Evolutionary conservation across 2,888 invertebrate genomes (phyloP).

Genomic region (Catocala sponsa): DNA sequence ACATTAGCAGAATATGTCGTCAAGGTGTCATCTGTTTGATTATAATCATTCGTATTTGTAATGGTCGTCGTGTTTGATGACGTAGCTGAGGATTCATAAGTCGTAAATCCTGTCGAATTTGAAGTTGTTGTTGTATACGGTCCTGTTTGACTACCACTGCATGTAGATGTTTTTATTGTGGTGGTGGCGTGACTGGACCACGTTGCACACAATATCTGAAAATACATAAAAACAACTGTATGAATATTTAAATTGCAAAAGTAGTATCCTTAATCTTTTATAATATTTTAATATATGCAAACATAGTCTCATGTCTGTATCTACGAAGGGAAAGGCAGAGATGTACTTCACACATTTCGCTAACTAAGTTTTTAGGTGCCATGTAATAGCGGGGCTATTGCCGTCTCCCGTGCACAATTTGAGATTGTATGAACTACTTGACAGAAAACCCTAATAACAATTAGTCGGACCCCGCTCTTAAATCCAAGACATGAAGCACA

Average conservation of each 20-base stretch:
- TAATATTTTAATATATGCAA: no score
- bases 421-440: no score
- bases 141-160: neutral
- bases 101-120: conserved; percentile 32
- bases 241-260: neutral
- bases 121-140: conserved; percentile 5
- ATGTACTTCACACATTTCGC: no score
- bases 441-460: no score
- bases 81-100: conserved; percentile 18
- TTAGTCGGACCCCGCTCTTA: no score
- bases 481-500: no score
- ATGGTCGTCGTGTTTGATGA: conserved; percentile 16
- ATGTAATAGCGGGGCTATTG: no score
- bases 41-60: conserved; percentile 26
- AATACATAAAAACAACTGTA: conserved; percentile 2
- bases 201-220: conserved; percentile 35
- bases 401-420: no score
- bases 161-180: conserved; percentile 22
- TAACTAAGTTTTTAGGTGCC: no score
- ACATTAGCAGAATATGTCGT: conserved; percentile 23
- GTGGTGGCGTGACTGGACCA: conserved; percentile 28
- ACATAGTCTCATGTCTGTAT: no score
- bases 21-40: conserved; percentile 18
- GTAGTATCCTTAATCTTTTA: neutral
- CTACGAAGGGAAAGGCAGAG: no score